Percentiles rank a stretch among this genome's conserved stretches.
Conservation (phyloP, 2,888 invertebrate species). For the Aricia artaxerxes region DNA sequence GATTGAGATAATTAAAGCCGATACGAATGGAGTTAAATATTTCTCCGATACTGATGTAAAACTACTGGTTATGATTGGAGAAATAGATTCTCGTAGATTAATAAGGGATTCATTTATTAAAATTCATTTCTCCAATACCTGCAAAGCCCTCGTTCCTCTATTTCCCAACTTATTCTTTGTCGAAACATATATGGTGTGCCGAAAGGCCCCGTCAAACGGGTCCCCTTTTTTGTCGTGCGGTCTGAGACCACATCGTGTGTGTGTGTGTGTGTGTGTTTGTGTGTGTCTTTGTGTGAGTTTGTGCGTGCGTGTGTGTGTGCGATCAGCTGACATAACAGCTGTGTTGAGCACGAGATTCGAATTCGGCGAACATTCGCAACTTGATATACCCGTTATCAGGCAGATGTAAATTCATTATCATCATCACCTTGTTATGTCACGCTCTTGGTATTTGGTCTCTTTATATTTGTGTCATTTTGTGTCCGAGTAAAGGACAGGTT, state of each 20-base stretch:
- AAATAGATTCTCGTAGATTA: no score
- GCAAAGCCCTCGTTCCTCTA: background rate
- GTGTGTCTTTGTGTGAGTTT: no score
- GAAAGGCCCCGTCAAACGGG: constrained; percentile 30
- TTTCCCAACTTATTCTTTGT: background rate
- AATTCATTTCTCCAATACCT: no score
- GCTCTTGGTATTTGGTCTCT: background rate
- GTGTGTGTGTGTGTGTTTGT: background rate
- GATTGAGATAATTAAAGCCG: no score
- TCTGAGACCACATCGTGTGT: constrained; percentile 28
- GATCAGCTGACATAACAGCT: constrained; percentile 30
- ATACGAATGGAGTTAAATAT: no score
- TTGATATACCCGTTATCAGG: constrained; percentile 25
- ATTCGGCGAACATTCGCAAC: constrained; percentile 28
- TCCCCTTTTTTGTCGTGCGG: constrained; percentile 32
- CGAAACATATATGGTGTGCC: constrained; percentile 16
- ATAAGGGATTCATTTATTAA: no score
- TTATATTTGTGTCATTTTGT: background rate
- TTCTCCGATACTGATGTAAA: no score
- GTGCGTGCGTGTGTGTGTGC: background rate
- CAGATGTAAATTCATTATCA: constrained; percentile 15
- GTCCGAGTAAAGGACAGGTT: no score
- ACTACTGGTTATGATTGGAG: no score
- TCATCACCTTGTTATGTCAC: background rate
- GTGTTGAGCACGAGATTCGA: constrained; percentile 14